These are phyloP conservation scores for Promerops cafer DNA, from an alignment of 2,113 vertebrate genomes.

Conservation along the genomic window DNA sequence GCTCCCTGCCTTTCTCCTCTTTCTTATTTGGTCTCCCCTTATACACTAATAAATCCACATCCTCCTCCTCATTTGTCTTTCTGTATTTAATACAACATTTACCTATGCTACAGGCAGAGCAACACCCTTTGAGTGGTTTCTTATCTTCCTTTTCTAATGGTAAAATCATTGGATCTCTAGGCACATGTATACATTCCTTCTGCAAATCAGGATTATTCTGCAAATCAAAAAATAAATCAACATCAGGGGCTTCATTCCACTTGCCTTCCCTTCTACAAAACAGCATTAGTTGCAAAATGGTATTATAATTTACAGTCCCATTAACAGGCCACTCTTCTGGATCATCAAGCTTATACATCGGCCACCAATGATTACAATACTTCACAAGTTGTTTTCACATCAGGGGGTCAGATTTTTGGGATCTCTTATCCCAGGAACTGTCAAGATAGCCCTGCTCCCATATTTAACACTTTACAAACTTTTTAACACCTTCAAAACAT, in stretches of 20 bases:
- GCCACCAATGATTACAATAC: neutral
- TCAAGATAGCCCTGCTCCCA: neutral
- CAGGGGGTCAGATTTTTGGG: neutral
- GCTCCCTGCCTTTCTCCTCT: neutral
- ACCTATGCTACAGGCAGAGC: neutral
- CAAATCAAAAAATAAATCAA: neutral
- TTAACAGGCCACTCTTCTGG: neutral
- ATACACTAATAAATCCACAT: neutral
- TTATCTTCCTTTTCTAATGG: neutral
- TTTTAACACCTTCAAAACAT: neutral
- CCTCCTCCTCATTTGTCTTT: neutral
- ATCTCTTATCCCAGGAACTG: neutral
- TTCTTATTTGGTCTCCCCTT: neutral
- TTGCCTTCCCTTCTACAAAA: neutral
- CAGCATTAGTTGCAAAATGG: neutral
- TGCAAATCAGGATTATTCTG: neutral
- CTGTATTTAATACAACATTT: neutral
- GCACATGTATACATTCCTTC: neutral
- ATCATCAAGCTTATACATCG: neutral
- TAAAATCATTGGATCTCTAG: neutral
- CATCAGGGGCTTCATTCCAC: neutral
- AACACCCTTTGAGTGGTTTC: neutral
- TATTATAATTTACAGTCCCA: neutral
- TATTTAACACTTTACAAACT: neutral
- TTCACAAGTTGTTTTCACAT: neutral